Evolutionary conservation across 2,797 vertebrate genomes (phyloP), one percentile per base, ranked within the genome.

Genomic region (Choloepus didactylus): DNA sequence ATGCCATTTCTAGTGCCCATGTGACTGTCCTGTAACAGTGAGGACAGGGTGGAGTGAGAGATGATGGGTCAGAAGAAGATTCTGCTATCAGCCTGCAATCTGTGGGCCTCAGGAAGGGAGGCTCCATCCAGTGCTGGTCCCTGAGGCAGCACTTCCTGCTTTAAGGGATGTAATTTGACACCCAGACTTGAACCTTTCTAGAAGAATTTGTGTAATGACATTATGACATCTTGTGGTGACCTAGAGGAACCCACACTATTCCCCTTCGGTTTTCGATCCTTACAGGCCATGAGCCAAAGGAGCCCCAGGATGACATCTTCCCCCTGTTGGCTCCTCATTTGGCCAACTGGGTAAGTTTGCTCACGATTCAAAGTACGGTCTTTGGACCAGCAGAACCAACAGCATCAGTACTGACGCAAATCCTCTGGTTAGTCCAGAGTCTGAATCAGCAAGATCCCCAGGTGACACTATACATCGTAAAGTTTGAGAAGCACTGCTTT

Each of bases 181-280:
- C 86, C 82, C 80, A 79, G 56, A 91, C 91, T 87, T 76, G 77
- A 95, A 75, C 79, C 86, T 95, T 93, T 91, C 56, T 56, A 6
- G 77, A 31, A 93, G 27, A 93, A 95, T 81, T 91, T 95, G 2
- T 62, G 5, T 87, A 92, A 96, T 94, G 93, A 94, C 88, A 89
- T 96, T 88, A 96, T 93, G 97, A 97, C 92, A 97, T 95, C 92
- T 96, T 90, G 95, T 94, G 94, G 93, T 60, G 95, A 86, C 92
- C 93, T 54, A 44, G 54, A 92, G 66, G 93, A 94, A 89, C 82
- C 96, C 94, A 89, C 31, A 5, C 4, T 64, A 23, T 83, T 79
- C 81, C 77, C 44, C 23, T 9, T 18, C n/a, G 88, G 86, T 59
- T 60, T 89, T 87, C 2, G 15, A 29, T 66, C 73, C 59, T 49